phyloP scores from a whole-genome alignment of 2,888 invertebrate species.

The Ceriagrion tenellum region DNA sequence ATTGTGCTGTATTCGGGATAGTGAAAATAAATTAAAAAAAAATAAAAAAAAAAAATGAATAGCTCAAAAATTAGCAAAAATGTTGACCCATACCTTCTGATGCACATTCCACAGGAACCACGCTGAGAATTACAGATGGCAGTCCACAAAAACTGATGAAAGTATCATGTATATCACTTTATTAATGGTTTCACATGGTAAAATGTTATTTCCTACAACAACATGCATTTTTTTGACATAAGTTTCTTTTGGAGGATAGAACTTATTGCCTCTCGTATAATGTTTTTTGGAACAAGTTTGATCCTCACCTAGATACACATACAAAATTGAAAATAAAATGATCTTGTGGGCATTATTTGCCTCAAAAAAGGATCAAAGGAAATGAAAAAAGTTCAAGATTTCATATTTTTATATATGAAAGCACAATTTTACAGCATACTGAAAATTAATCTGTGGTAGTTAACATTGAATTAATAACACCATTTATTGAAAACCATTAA shows the following conservation, averaged over 20 bases:
- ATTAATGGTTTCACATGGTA: constrained; percentile 32
- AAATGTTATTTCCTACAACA: constrained; percentile 36
- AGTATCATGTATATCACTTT: constrained; percentile 35
- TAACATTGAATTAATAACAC: constrained; percentile 69
- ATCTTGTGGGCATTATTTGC: background rate
- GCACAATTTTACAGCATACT: constrained; percentile 69
- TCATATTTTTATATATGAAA: constrained; percentile 69
- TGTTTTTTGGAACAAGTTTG: background rate
- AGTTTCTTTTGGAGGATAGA: constrained; percentile 23
- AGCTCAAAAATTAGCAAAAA: too few relatives aligned
- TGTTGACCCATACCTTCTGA: too few relatives aligned
- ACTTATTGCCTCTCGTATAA: background rate
- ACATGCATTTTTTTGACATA: constrained; percentile 30
- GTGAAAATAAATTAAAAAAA: too few relatives aligned
- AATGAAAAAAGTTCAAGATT: constrained; percentile 57
- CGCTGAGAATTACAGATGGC: background rate
- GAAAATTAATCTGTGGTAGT: constrained; percentile 68
- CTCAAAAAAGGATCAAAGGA: constrained; percentile 17
- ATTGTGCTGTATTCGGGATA: too few relatives aligned
- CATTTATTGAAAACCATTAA: constrained; percentile 69
- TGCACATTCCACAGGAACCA: too few relatives aligned
- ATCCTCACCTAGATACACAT: background rate
- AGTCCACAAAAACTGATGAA: constrained; percentile 7
- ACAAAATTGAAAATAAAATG: constrained; percentile 8
- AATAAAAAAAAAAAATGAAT: too few relatives aligned